Conservation (phyloP, 2,888 invertebrate genomes). For the Nezara viridula region DNA sequence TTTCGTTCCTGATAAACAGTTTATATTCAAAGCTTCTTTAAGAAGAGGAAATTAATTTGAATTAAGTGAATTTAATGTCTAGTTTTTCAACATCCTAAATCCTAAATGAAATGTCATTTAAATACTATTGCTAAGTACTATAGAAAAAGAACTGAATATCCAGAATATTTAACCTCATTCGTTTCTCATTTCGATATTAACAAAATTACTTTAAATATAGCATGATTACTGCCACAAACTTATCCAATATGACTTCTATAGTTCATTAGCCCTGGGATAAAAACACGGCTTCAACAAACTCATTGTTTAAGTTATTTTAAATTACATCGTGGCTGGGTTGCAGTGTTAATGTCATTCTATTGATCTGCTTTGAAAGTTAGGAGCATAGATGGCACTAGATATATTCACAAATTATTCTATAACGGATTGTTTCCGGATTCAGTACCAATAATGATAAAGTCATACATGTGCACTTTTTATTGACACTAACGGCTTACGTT, state of each 20-base stretch:
- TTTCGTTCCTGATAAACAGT: not conserved
- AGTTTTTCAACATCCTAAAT: not conserved
- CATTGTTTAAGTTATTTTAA: not conserved
- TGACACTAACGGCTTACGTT: not conserved
- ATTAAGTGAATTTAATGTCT: not conserved
- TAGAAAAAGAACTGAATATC: no score
- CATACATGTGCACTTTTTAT: not conserved
- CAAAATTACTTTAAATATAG: not conserved
- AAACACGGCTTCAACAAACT: no score
- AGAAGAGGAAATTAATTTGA: not conserved
- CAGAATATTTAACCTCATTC: not conserved
- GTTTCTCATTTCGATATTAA: not conserved
- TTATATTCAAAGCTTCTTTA: not conserved
- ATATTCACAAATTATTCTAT: not conserved
- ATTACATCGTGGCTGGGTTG: not conserved
- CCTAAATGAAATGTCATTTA: no score
- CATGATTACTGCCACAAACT: not conserved
- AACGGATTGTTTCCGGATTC: not conserved
- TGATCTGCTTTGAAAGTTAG: not conserved
- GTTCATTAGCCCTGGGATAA: not conserved
- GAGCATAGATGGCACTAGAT: not conserved
- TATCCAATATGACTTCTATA: not conserved
- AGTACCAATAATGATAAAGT: not conserved
- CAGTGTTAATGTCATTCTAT: not conserved
- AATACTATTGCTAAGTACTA: not conserved